Base-by-base conservation (phyloP, 1,140 invertebrate species). In the Tetranychus cinnabarinus region DNA sequence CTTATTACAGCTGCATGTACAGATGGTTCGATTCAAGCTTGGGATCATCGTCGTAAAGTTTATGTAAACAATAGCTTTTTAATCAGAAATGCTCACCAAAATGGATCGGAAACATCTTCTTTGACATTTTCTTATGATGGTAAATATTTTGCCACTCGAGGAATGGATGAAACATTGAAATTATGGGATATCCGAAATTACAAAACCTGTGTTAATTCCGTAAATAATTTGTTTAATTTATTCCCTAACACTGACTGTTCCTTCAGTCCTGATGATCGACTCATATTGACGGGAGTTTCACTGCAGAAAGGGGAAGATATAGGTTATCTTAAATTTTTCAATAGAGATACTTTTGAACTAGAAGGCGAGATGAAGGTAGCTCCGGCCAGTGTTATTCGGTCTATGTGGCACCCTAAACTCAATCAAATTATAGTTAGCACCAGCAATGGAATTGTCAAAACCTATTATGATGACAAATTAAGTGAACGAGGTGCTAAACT, bases 1-100 rank as follows among this genome's bases (percentile, higher is more conserved):
- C 79, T 85, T 0, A 81, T 97, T 31, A 86, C 86, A 0, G 86
- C 85, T 59, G 93, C 83, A 0, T 98, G 95, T 70, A 78, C 81
- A 36, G 95, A 99, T 73, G 96, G 96, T 2, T 95, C 89, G 0
- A 83, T 99, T 66, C 92, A 97, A 72, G 84, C 97, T 73, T 99
- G 93, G 93, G 95, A 99, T 71, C 83, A 89, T 57, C 79, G 91
- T 48, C 46, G 55, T 46, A 61, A 79, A 77, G 68, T 67, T 69
- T 62, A 80, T 77, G 74, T 79, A 8, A 92, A 88, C 68, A 88
- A 88, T 0, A 79, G 81, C 0, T 75, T 82, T 56, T 71, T 85
- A 39, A 73, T 89, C 2, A 76, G 88, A 62, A 80, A 78, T 59
- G 90, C 88, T 0, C 95, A 98, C 73, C 75, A 79, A 61, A 83